A percentile compares a stretch with the other conserved stretches of the same genome.
These are phyloP conservation scores for Busseola fusca DNA, from an alignment of 2,888 invertebrate genomes.

Conservation along the genomic window DNA sequence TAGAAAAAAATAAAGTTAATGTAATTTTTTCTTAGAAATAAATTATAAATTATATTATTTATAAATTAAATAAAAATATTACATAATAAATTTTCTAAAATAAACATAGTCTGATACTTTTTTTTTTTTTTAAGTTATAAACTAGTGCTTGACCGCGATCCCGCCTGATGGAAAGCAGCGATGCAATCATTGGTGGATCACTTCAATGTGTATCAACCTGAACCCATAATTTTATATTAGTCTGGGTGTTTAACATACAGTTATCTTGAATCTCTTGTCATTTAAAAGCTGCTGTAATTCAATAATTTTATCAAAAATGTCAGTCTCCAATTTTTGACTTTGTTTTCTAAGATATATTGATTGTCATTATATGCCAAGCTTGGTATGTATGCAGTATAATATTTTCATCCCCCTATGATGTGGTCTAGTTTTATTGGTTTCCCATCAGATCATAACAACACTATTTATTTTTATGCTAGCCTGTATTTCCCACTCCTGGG, in stretches of 20 bases:
- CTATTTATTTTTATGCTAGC: too few relatives aligned
- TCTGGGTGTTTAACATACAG: conserved; percentile 53
- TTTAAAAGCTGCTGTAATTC: neutral
- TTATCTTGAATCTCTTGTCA: conserved; percentile 1
- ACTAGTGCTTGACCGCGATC: too few relatives aligned
- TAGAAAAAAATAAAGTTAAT: too few relatives aligned
- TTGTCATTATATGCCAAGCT: neutral
- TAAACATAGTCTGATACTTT: too few relatives aligned
- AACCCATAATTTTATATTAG: conserved; percentile 17
- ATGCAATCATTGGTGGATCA: too few relatives aligned
- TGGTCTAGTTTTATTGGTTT: neutral
- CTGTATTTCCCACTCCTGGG: too few relatives aligned
- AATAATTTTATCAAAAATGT: conserved; percentile 13
- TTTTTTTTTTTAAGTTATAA: too few relatives aligned
- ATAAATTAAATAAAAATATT: too few relatives aligned
- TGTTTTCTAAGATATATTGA: conserved; percentile 11
- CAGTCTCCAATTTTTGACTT: conserved; percentile 13
- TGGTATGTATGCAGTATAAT: neutral
- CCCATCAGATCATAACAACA: neutral
- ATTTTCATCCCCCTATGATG: neutral
- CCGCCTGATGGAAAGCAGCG: too few relatives aligned
- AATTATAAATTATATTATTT: too few relatives aligned
- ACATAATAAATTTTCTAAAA: too few relatives aligned
- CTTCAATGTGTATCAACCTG: conserved; percentile 38
- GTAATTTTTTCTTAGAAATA: too few relatives aligned